phyloP scores from a whole-genome alignment of 2,888 invertebrate genomes.

The Limnephilus lunatus region DNA sequence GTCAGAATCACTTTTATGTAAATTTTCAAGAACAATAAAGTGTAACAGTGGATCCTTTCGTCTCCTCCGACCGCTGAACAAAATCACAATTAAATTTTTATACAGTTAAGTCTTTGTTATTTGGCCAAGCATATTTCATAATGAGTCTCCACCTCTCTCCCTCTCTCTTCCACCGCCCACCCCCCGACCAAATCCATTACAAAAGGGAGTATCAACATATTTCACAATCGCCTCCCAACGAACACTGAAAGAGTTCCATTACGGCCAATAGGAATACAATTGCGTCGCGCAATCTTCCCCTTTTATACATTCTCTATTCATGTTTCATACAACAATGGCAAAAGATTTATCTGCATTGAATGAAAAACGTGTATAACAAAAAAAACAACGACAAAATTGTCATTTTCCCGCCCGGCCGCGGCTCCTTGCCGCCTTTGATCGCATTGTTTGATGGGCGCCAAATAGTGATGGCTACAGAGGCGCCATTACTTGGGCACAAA shows the following conservation, averaged over 20 bases:
- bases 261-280: constrained; percentile 66
- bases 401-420: constrained; percentile 57
- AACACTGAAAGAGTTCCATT: constrained; percentile 66
- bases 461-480: constrained; percentile 20
- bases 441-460: constrained; percentile 54
- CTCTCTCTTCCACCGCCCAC: constrained; percentile 50
- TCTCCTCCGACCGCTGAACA: constrained; percentile 35
- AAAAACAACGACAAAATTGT: constrained; percentile 59
- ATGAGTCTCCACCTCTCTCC: constrained; percentile 58
- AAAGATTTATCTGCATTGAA: constrained; percentile 67
- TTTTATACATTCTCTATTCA: constrained; percentile 66
- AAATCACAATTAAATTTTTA: constrained; percentile 58
- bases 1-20: constrained; percentile 67
- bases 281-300: constrained; percentile 66
- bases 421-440: constrained; percentile 45
- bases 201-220: constrained; percentile 66
- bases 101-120: constrained; percentile 63
- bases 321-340: constrained; percentile 66
- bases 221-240: constrained; percentile 66
- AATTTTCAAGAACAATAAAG: constrained; percentile 68
- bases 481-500: constrained; percentile 42
- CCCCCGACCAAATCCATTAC: constrained; percentile 65
- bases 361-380: constrained; percentile 65
- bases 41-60: constrained; percentile 23
- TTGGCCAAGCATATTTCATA: constrained; percentile 62